Evolutionary conservation across 1,140 invertebrate species (phyloP), one percentile per base, ranked within the genome.

Genomic region (Plodia interpunctella): DNA sequence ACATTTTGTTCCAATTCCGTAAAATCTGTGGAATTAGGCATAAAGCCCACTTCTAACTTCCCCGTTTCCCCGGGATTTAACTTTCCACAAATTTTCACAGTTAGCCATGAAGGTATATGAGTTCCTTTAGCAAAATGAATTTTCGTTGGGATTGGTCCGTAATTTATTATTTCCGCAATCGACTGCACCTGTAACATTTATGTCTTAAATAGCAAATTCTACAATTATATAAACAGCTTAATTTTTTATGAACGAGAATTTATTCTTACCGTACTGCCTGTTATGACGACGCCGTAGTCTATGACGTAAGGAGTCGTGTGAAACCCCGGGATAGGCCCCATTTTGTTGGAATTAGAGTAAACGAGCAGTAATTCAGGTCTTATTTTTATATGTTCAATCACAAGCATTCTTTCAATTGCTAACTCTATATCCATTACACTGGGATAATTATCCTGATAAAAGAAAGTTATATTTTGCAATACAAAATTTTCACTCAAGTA

Each of bases 251-350:
- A 2, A 3, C 6, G 21, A 25, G 2, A 25, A 6, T 25, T 2
- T 25, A 67, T 62, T 62, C 66, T 77, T 75, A 87, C 87, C 32
- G 74, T 79, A 57, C 73, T 82, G 10, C 76, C 87, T 49, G 78
- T 87, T 25, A 87, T 87, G 17, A 87, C 78, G 8, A 89, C 87
- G 30, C 84, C 84, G 32, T 68, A 87, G 65, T 89, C 87, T 56
- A 89, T 76, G 9, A 87, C 64, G 20, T 86, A 89, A 5, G 83
- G 77, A 17, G 66, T 76, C 6, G 84, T 84, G 8, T 28, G 55
- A 68, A 86, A 87, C 57, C 84, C 87, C 19, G 76, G 65, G 55
- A 87, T 87, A 0, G 83, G 71, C 30, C 67, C 73, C 52, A 68
- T 73, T 66, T 80, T 83, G 5, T 63, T 56, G 19, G 64, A 59